Conservation (phyloP, 2,888 invertebrate species). For the Papilio protenor region DNA sequence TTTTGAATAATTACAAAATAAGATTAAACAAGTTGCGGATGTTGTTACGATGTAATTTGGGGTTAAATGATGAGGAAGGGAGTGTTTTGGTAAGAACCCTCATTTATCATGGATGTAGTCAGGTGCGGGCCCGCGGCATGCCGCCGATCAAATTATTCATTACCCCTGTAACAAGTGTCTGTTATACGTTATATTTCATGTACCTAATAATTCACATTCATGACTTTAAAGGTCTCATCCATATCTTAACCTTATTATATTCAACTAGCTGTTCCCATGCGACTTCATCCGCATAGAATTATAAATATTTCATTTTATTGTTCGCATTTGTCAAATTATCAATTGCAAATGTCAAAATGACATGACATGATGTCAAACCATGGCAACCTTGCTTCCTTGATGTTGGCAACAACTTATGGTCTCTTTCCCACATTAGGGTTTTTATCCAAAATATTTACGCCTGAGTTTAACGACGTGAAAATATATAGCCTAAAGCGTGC, state of each 20-base stretch:
- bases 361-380: too few relatives aligned
- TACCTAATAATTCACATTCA: slow-evolving; percentile 58
- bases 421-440: too few relatives aligned
- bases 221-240: slow-evolving; percentile 44
- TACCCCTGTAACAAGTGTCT: slow-evolving; percentile 36
- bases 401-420: too few relatives aligned
- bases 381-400: too few relatives aligned
- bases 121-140: slow-evolving; percentile 25
- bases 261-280: too few relatives aligned
- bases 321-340: too few relatives aligned
- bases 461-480: too few relatives aligned
- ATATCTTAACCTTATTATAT: neutral
- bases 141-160: slow-evolving; percentile 37
- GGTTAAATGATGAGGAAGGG: slow-evolving; percentile 24
- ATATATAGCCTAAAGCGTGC: too few relatives aligned
- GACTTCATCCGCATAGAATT: too few relatives aligned
- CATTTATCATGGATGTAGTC: slow-evolving; percentile 36
- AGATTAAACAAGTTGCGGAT: slow-evolving; percentile 22
- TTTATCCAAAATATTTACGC: too few relatives aligned
- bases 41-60: slow-evolving; percentile 31
- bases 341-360: too few relatives aligned
- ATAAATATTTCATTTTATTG: too few relatives aligned
- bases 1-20: slow-evolving; percentile 7
- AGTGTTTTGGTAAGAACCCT: slow-evolving; percentile 16
- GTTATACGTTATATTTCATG: slow-evolving; percentile 36